These are phyloP conservation scores for Tragelaphus oryx DNA, from an alignment of 2,797 vertebrate genomes.

Conservation along the genomic window DNA sequence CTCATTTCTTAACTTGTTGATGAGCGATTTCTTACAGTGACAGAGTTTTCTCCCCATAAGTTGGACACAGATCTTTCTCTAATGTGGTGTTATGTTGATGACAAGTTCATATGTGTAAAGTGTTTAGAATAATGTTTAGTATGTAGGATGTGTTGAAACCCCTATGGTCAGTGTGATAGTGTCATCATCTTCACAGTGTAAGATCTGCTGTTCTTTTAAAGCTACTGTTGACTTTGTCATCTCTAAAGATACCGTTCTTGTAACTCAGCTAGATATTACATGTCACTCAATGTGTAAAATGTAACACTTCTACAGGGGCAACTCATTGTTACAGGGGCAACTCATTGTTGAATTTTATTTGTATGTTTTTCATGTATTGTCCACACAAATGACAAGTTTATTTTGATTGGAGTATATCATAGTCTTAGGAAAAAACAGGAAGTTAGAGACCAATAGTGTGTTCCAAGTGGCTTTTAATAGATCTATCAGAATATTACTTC, in stretches of 20 bases:
- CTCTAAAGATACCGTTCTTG: neutral
- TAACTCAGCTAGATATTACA: neutral
- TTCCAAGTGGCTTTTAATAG: neutral
- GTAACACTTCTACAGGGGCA: neutral
- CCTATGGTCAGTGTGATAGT: too few relatives aligned
- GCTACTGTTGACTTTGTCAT: neutral
- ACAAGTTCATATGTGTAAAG: too few relatives aligned
- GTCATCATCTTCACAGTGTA: too few relatives aligned
- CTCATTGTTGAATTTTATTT: neutral
- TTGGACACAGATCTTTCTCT: too few relatives aligned
- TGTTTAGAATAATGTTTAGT: too few relatives aligned
- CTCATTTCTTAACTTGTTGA: too few relatives aligned
- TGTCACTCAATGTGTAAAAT: neutral
- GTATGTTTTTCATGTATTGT: neutral
- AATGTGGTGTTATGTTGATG: too few relatives aligned
- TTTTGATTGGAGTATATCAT: neutral
- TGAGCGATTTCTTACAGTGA: too few relatives aligned
- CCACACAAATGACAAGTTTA: neutral
- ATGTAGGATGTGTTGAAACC: too few relatives aligned
- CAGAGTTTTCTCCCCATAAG: too few relatives aligned
- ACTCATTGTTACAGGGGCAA: neutral
- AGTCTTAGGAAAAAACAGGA: neutral
- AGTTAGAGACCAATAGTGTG: neutral
- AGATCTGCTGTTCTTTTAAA: neutral
- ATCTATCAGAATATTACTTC: neutral